Base-by-base conservation (phyloP, 2,888 invertebrate genomes). In the Pherbina coryleti region DNA sequence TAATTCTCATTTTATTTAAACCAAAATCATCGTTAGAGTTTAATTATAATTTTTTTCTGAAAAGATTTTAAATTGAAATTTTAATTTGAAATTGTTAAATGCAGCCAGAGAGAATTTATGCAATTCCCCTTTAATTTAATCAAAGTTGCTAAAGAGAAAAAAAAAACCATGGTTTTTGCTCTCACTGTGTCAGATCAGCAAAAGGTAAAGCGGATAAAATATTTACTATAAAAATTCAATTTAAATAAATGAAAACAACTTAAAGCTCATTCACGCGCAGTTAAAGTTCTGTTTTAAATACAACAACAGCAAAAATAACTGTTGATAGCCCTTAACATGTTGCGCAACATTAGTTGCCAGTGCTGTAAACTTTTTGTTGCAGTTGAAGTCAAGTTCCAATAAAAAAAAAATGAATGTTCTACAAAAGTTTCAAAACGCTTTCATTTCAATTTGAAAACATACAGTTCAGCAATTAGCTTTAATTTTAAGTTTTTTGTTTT, bases 391-490 rank as follows among this genome's bases (percentile, higher is more conserved):
- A 28, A 62, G 3, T 25, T 25, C 2, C 4, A 60, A 62, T 31
- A 62, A 62, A 62, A 22, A 22, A 14, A 22, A 62, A 8, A 5
- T 28, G 17, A 34, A 17, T 3, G 14, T 14, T 5, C 17, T 28
- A 14, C 34, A 64, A 64, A 64, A 34, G n/a, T 66, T 44, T 44
- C 11, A 28, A 66, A 66, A 67, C 44, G 14, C 49, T 67, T 70
- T 53, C 53, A 28, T 70, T 70, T 11, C 53, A 31, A 14, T 11
- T 5, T 19, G 28, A 53, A 71, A 71, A 53, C 71, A 34, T 55
- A 28, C 28, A 53, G 53, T 71, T 53, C 2, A 19, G 55, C 57
- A 71, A 71, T 71, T 71, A 71, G 71, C 71, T 53, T 71, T 71
- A 55, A 71, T 71, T 71, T 57, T 3, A 9, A 25, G 9, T 19